Evolutionary conservation across 2,888 invertebrate genomes (phyloP).

Genomic region (Sphaerophoria taeniata): DNA sequence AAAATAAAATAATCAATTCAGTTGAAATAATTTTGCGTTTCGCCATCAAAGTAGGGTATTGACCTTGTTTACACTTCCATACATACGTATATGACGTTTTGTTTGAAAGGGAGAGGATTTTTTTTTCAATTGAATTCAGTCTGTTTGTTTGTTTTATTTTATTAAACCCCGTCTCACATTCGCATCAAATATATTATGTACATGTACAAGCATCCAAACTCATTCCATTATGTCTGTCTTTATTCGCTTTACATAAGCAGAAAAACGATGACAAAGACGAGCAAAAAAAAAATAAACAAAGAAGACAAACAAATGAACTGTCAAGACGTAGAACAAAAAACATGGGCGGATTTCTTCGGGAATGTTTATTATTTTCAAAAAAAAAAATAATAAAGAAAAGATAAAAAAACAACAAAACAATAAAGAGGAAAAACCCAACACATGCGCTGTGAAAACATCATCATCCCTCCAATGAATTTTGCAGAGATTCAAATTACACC

Average conservation of each 20-base stretch:
- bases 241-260: constrained; percentile 34
- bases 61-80: constrained; percentile 62
- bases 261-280: constrained; percentile 20
- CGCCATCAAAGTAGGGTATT: constrained; percentile 57
- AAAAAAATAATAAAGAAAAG: constrained; percentile 14
- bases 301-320: constrained; percentile 38
- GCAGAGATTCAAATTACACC: constrained; percentile 64
- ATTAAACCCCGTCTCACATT: constrained; percentile 19
- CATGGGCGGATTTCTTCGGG: constrained; percentile 52
- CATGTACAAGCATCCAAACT: constrained; percentile 21
- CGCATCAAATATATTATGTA: constrained; percentile 4
- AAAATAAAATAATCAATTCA: not conserved
- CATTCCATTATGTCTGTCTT: constrained; percentile 33
- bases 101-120: constrained; percentile 63
- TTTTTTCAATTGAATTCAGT: not conserved
- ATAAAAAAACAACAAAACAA: not conserved
- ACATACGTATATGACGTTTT: constrained; percentile 42
- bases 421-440: constrained; percentile 5
- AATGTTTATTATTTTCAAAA: constrained; percentile 23
- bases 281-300: not conserved
- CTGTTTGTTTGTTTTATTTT: constrained; percentile 8
- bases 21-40: constrained; percentile 36
- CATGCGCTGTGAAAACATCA: constrained; percentile 61
- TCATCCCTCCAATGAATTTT: constrained; percentile 47
- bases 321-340: constrained; percentile 51